Evolutionary conservation across 1,140 invertebrate species (phyloP).

Genomic region (Delia radicum): DNA sequence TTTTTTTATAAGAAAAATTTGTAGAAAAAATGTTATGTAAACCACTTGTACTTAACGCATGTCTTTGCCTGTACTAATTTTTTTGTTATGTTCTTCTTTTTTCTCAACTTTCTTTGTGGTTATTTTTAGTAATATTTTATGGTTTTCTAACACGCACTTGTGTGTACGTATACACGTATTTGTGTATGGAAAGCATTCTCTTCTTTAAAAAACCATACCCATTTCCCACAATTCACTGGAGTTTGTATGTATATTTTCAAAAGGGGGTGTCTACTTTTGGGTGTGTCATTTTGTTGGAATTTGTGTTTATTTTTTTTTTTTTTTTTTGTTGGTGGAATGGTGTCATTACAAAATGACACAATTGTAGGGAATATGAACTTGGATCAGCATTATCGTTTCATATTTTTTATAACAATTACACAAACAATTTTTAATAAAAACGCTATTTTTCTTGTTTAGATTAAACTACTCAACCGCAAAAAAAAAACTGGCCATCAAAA

Average conservation of each 20-base stretch:
- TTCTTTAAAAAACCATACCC: background rate
- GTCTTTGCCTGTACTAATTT: background rate
- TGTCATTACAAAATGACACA: conserved; percentile 22
- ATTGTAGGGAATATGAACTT: background rate
- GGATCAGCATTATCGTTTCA: conserved; percentile 6
- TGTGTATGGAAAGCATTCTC: background rate
- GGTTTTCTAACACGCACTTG: conserved; percentile 13
- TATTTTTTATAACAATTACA: too few relatives aligned
- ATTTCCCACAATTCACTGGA: background rate
- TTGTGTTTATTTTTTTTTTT: background rate
- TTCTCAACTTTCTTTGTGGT: background rate
- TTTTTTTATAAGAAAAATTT: background rate
- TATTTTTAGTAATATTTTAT: conserved; percentile 13
- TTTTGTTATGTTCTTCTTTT: background rate
- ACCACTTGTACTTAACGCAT: conserved; percentile 19
- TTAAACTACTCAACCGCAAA: too few relatives aligned
- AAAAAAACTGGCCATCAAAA: too few relatives aligned
- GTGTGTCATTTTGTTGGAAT: background rate
- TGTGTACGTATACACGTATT: background rate
- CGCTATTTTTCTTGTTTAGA: too few relatives aligned
- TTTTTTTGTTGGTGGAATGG: background rate
- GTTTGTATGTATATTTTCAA: background rate
- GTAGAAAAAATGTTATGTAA: background rate
- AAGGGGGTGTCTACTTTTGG: conserved; percentile 10
- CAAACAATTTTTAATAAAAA: too few relatives aligned